Evolutionary conservation across 2,113 vertebrate genomes (phyloP).

Genomic region (Tringa solitaria): DNA sequence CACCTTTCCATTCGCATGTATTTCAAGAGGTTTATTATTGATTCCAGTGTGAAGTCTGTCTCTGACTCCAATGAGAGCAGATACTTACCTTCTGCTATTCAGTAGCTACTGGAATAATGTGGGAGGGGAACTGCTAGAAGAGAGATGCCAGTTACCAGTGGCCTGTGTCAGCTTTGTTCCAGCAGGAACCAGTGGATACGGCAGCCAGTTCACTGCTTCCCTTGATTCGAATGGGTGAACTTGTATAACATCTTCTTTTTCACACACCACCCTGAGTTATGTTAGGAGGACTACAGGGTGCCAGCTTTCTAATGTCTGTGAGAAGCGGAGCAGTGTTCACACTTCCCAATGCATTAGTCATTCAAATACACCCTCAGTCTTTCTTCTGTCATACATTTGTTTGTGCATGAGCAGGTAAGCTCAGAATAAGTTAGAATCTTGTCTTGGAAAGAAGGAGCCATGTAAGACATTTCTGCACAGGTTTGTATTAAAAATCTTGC

Average conservation of each 20-base stretch:
- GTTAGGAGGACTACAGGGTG: background rate
- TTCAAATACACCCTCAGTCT: slow-evolving; percentile 9
- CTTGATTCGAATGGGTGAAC: background rate
- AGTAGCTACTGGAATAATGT: fast-evolving
- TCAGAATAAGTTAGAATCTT: background rate
- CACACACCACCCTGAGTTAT: background rate
- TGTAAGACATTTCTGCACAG: background rate
- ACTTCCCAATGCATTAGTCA: background rate
- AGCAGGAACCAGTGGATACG: background rate
- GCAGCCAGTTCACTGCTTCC: background rate
- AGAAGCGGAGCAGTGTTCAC: background rate
- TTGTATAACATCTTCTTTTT: background rate
- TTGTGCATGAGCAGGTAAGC: slow-evolving; percentile 24
- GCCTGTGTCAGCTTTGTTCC: background rate
- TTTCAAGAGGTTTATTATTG: background rate
- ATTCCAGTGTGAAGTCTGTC: background rate
- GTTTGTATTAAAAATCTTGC: background rate
- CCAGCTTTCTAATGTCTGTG: slow-evolving; percentile 17
- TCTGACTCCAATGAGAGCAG: background rate
- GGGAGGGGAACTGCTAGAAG: background rate
- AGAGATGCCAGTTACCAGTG: background rate
- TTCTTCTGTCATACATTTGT: background rate
- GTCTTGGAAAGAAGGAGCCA: background rate
- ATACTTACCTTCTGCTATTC: background rate
- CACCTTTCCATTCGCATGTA: background rate